These are phyloP conservation scores for Nomada lathburiana DNA, from an alignment of 2,888 invertebrate species.

Conservation along the genomic window DNA sequence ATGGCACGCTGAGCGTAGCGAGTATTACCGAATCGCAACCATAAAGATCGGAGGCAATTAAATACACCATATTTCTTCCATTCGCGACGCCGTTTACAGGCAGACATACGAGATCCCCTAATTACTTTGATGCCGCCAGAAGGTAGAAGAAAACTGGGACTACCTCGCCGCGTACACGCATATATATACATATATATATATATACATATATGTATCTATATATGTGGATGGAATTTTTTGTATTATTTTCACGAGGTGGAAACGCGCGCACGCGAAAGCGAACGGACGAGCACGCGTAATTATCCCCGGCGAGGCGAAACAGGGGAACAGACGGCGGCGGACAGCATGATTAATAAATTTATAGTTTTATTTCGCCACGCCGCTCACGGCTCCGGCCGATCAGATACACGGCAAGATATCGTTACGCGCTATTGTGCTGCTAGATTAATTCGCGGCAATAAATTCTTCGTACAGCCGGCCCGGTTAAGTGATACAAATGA, in stretches of 20 bases:
- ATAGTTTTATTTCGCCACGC: constrained; percentile 59
- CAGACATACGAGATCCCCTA: constrained; percentile 7
- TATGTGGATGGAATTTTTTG: neutral
- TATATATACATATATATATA: neutral
- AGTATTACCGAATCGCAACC: neutral
- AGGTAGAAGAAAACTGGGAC: constrained; percentile 26
- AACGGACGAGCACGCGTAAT: constrained; percentile 30
- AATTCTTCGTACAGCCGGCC: constrained; percentile 51
- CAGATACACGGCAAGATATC: constrained; percentile 61
- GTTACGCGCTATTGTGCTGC: constrained; percentile 63
- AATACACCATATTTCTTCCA: constrained; percentile 10
- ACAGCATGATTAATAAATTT: constrained; percentile 60
- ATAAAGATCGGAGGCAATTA: neutral
- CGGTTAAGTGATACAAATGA: constrained; percentile 65
- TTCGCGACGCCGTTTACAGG: neutral
- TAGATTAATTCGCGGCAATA: constrained; percentile 64
- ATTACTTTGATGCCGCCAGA: constrained; percentile 17
- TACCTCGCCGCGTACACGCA: neutral
- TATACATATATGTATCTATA: no score
- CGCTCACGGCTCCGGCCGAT: constrained; percentile 43
- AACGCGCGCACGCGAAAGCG: constrained; percentile 12
- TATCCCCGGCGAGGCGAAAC: constrained; percentile 41
- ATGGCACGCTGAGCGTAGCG: neutral
- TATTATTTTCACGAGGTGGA: neutral
- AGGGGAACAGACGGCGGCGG: constrained; percentile 34